Base-by-base conservation (phyloP, 2,797 vertebrate genomes). In the Microhierax caerulescens region DNA sequence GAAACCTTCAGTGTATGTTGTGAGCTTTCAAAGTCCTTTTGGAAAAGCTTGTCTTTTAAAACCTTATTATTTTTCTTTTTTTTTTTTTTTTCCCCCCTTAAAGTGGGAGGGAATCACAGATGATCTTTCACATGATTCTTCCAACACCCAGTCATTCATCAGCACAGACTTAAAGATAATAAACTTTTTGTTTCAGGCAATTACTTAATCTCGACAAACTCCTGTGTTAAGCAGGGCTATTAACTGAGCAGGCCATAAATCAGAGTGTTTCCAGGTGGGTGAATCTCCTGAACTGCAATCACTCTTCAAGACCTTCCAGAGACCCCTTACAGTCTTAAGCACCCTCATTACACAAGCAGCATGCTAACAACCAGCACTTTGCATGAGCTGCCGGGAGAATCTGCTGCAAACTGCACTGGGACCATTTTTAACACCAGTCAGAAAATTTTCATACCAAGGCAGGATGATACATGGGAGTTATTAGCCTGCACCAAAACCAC, bases 151-250 rank as follows among this genome's bases (percentile, higher is more conserved):
- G 97, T 97, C 98, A 98, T 97, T 98, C 97, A 98, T 98, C 98
- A 98, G 96, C 63, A 43, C 90, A 85, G 85, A 97, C 88, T 97
- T 98, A 97, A 98, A 98, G 98, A 98, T 98, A 98, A 98, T 98
- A 98, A 98, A 98, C 98, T 98, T 99, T 98, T 98, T 98, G 98
- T 99, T 98, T 97, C 98, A 98, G 97, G 98, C 98, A 98, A 99
- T 99, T 99, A 98, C 98, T 98, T 98, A 98, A 98, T 98, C 98
- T 98, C 97, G 97, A 98, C 98, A 98, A 98, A 98, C 97, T 98
- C 98, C 98, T 97, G 98, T 98, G 98, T 98, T 98, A 97, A 98
- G 97, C 98, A 98, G 98, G 92, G 97, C 98, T 96, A 98, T 99
- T 99, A 99, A 98, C 96, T 73, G 93, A 97, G 95, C 95, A 85